Conservation (phyloP, 2,888 invertebrate genomes). For the Germaria angustata region DNA sequence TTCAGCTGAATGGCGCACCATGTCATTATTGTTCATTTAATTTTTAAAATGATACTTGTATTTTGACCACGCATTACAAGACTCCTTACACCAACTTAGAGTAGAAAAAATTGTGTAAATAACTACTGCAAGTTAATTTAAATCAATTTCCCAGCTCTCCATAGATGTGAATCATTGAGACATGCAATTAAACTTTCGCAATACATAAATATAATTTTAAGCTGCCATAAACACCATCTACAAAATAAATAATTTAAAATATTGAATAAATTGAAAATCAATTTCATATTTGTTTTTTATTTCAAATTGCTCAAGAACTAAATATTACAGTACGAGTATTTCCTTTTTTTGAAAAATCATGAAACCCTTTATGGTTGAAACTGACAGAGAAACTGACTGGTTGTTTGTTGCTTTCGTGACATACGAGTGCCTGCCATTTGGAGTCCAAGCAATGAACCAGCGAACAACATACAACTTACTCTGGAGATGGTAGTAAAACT, state of each 20-base stretch:
- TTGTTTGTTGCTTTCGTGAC: neutral
- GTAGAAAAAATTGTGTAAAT: too few species aligned
- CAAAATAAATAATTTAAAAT: neutral
- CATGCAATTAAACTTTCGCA: too few species aligned
- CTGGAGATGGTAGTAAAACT: conserved; percentile 44
- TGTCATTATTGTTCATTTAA: too few species aligned
- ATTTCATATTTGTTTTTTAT: neutral
- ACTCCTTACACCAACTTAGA: too few species aligned
- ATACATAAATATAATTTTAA: too few species aligned
- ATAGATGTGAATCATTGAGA: too few species aligned
- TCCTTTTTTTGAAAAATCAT: conserved; percentile 8
- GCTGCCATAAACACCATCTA: neutral
- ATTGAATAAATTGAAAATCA: neutral
- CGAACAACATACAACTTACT: conserved; percentile 26
- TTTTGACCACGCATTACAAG: too few species aligned
- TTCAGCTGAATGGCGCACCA: too few species aligned
- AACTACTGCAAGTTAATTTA: too few species aligned
- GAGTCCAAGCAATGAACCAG: neutral
- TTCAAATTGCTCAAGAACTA: conserved; percentile 23
- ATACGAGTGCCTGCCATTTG: conserved; percentile 21
- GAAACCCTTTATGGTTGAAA: conserved; percentile 35
- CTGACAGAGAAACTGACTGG: conserved; percentile 10
- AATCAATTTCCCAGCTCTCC: too few species aligned
- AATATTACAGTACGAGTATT: conserved; percentile 24
- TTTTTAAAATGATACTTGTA: too few species aligned